Evolutionary conservation across 1,140 invertebrate species (phyloP).

Genomic region (Drosophila lini): DNA sequence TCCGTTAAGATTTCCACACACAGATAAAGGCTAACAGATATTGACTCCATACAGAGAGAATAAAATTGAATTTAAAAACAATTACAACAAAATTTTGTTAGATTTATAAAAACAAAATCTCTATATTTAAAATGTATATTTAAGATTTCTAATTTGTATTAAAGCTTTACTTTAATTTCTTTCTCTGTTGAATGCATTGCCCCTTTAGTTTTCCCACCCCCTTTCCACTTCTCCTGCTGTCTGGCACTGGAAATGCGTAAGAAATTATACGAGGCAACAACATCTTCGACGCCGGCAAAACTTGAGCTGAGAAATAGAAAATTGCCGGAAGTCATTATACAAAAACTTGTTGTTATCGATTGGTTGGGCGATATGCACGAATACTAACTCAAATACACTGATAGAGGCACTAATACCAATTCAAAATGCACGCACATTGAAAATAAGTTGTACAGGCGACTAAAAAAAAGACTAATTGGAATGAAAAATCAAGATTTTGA

Average conservation of each 20-base stretch:
- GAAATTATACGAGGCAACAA: conserved; percentile 76
- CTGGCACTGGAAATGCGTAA: conserved; percentile 75
- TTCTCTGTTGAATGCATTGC: conserved; percentile 1
- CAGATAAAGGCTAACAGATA: conserved; percentile 35
- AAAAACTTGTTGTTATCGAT: conserved; percentile 83
- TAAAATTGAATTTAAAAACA: background rate
- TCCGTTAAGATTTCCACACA: conserved; percentile 68
- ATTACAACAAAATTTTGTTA: background rate
- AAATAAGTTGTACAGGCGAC: conserved; percentile 7
- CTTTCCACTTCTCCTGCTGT: conserved; percentile 11
- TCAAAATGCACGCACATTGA: conserved; percentile 13
- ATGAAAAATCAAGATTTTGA: too few species aligned
- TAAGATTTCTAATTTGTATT: too few species aligned
- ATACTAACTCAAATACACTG: conserved; percentile 25
- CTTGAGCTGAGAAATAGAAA: conserved; percentile 80
- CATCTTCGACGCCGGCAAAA: conserved; percentile 66
- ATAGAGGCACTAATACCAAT: conserved; percentile 6
- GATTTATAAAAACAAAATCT: background rate
- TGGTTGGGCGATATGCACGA: conserved; percentile 73
- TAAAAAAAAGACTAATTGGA: background rate
- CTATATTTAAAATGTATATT: background rate
- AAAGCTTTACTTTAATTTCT: background rate
- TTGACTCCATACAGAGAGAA: conserved; percentile 12
- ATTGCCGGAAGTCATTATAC: conserved; percentile 82
- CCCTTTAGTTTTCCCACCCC: conserved; percentile 1